Base-by-base conservation (phyloP, 2,797 vertebrate genomes). In the Propithecus perrieri region DNA sequence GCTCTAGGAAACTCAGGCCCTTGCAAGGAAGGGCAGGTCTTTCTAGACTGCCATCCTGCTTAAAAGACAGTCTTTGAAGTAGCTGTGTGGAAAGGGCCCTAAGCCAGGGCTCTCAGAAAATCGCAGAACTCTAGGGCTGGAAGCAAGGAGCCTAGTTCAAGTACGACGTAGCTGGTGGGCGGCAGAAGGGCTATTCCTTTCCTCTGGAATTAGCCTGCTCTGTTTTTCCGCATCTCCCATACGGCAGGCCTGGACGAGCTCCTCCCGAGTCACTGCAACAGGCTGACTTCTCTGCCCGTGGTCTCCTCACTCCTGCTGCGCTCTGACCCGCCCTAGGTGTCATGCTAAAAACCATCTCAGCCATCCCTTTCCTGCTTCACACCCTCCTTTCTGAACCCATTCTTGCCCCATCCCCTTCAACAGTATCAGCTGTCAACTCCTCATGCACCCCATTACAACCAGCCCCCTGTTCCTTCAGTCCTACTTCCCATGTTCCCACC, bases 401-500 rank as follows among this genome's bases (percentile, higher is more conserved):
- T 69, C 28, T 41, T 17, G 26, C 2, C 26, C 35, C 9, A 46
- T 1, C 33, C 10, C 15, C 7, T 35, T 10, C 38, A 28, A 38
- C 8, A 61, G n/a, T 11, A 28, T 15, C 38, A 41, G 14, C 17
- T 20, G 33, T n/a, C 63, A 41, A 4, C 2, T 24, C 57, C 38
- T 26, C 8, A 17, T 7, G 18, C 7, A 15, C 35, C 61, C 50
- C 24, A 55, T 6, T 13, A 38, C 38, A 20, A 33, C 26, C 18
- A 10, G 9, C 30, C 26, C 14, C 46, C 11, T 4, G 24, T 13
- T 11, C 50, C 81, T 78, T 20, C 9, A 20, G 75, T 38, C 11
- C 0, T 53, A 22, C 67, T 71, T 7, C 24, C n/a, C 0, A 13
- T 2, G 9, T 13, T 28, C 41, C 12, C 0, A 0, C n/a, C 38